Base-by-base conservation (phyloP, 2,888 invertebrate species). In the Spatulosminthurus flaviceps region DNA sequence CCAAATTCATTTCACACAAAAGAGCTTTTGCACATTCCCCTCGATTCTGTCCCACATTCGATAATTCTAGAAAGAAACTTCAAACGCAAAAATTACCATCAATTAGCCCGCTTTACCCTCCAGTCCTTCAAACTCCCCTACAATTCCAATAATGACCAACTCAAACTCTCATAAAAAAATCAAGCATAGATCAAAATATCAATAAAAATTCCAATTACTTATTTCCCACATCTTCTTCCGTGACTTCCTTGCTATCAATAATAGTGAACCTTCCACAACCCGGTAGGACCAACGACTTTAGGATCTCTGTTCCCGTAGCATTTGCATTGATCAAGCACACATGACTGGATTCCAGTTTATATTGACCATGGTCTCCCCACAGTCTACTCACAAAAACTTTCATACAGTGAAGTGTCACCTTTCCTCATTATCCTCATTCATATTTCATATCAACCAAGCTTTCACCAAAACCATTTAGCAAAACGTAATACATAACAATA, bases 281-380 rank as follows among this genome's bases (percentile, higher is more conserved):
- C 73, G 99, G 98, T 51, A 99, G 89, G 16, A 99, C 94, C 41
- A 99, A 90, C 29, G 96, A 95, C 88, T 99, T 99, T 34, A 99
- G 89, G 79, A 95, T 92, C 90, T 99, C 99, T 28, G 98, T 97
- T 19, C 98, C 98, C 70, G 96, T 90, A 7, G 95, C 95, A 64
- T 94, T 95, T 0, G 96, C 97, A 88, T 97, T 97, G 83, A 99
- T 93, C 28, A 99, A 88, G 87, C 98, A 98, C 85, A 98, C 92
- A 87, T 95, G 94, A 21, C 97, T 93, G 82, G 91, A 91, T 90
- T 98, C 98, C 79, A 99, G 89, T 2, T 94, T 91, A 82, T 91
- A 89, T 89, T 99, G 99, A 0, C 99, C 99, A 89, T 98, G 97
- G 87, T 99, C 98, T 82, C 98, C 98, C 99, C 99, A 99, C 86